Conservation (phyloP, 2,888 invertebrate species). For the Thera obeliscata region DNA sequence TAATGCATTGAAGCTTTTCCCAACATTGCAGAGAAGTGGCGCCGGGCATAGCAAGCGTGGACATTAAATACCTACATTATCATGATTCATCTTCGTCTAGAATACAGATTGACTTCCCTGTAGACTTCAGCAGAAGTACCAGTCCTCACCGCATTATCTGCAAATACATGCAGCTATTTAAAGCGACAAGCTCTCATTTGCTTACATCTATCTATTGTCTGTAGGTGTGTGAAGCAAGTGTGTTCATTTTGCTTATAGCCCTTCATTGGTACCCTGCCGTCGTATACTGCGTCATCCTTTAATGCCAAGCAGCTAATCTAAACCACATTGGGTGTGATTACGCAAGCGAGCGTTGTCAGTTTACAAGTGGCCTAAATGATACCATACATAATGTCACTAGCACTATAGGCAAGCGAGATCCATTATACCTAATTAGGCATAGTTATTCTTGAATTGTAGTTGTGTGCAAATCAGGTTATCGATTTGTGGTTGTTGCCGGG, state of each 20-base stretch:
- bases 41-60: not conserved
- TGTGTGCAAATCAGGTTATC: constrained; percentile 78
- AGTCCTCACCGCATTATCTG: constrained; percentile 17
- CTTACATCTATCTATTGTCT: constrained; percentile 24
- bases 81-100: not conserved
- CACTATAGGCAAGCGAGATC: constrained; percentile 21
- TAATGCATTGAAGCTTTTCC: not conserved
- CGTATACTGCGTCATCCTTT: constrained; percentile 29
- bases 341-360: constrained; percentile 38
- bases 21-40: not conserved
- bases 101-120: constrained; percentile 10
- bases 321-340: constrained; percentile 38
- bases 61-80: not conserved
- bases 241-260: constrained; percentile 20
- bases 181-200: constrained; percentile 19
- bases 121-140: constrained; percentile 11
- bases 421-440: constrained; percentile 38
- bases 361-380: constrained; percentile 38
- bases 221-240: constrained; percentile 22
- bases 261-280: constrained; percentile 28
- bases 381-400: constrained; percentile 28
- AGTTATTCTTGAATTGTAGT: constrained; percentile 66
- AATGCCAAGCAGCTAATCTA: constrained; percentile 32
- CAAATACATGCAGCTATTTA: constrained; percentile 29
- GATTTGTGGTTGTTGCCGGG: constrained; percentile 73